Conservation (phyloP, 2,888 invertebrate species). For the Callinectes sapidus region DNA sequence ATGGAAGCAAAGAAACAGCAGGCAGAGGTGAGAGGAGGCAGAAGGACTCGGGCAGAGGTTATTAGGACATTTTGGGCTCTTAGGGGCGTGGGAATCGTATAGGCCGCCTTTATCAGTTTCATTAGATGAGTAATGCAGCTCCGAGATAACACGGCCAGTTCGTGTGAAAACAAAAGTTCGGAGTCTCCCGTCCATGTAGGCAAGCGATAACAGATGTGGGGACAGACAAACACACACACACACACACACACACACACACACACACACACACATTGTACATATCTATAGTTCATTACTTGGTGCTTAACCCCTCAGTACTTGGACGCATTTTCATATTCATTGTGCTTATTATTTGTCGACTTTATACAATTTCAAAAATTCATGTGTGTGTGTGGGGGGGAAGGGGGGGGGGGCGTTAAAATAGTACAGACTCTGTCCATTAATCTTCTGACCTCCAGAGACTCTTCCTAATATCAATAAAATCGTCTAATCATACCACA, state of each 20-base stretch:
- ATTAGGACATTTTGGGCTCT: not conserved
- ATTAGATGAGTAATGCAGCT: constrained; percentile 34
- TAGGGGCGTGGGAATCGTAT: not conserved
- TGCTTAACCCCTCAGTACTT: too few species aligned
- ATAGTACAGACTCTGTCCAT: too few species aligned
- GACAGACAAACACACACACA: constrained; percentile 13
- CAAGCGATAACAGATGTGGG: not conserved
- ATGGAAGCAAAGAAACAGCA: not conserved
- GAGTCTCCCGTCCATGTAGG: constrained; percentile 22
- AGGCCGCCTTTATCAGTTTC: not conserved
- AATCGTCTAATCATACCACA: too few species aligned
- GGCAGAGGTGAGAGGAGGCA: not conserved
- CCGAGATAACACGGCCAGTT: constrained; percentile 1
- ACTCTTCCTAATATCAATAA: too few species aligned
- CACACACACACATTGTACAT: constrained; percentile 38
- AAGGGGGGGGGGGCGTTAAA: too few species aligned
- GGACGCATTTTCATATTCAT: too few species aligned
- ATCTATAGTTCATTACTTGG: not conserved
- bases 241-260: constrained; percentile 45
- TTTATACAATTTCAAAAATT: too few species aligned
- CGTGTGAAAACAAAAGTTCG: constrained; percentile 44
- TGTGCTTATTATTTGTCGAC: too few species aligned
- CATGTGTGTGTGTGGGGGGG: too few species aligned
- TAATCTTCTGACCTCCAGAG: too few species aligned
- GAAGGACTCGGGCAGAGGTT: not conserved